Conservation (phyloP, 2,797 vertebrate genomes). For the Alosa sapidissima region DNA sequence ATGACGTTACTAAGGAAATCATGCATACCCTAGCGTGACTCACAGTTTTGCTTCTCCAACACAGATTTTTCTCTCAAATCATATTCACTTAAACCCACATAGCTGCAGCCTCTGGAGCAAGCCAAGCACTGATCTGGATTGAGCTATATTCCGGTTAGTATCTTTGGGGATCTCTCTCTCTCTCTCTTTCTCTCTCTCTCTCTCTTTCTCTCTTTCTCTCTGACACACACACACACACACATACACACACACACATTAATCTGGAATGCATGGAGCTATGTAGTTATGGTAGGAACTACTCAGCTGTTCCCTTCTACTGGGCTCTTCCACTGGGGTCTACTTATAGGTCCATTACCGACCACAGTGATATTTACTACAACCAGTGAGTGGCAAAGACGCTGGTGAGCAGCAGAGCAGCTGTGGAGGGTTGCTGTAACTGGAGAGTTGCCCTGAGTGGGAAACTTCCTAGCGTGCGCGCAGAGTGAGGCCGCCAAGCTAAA, state of each 20-base stretch:
- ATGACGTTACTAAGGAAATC: constrained; percentile 47
- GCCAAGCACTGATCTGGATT: not conserved
- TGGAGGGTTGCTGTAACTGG: not conserved
- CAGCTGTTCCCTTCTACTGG: not conserved
- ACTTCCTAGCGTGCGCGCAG: not conserved
- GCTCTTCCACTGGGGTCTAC: not conserved
- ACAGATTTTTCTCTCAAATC: not conserved
- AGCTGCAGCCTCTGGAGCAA: not conserved
- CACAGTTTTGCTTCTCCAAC: not conserved
- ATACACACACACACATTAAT: not conserved
- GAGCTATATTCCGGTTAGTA: not conserved
- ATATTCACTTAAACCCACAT: not conserved
- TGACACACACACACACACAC: not conserved
- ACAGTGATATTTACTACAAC: not conserved
- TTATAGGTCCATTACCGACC: not conserved
- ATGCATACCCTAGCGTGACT: not conserved
- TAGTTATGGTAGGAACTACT: not conserved
- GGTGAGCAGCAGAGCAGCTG: not conserved
- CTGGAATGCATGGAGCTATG: constrained; percentile 1
- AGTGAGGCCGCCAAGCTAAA: not conserved
- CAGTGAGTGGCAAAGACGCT: not conserved
- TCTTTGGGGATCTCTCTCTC: too few species aligned
- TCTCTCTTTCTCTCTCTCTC: not conserved
- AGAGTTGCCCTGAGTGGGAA: not conserved
- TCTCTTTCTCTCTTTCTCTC: not conserved